Evolutionary conservation across 2,113 vertebrate species (phyloP).

Genomic region (Variabilichromis moorii): DNA sequence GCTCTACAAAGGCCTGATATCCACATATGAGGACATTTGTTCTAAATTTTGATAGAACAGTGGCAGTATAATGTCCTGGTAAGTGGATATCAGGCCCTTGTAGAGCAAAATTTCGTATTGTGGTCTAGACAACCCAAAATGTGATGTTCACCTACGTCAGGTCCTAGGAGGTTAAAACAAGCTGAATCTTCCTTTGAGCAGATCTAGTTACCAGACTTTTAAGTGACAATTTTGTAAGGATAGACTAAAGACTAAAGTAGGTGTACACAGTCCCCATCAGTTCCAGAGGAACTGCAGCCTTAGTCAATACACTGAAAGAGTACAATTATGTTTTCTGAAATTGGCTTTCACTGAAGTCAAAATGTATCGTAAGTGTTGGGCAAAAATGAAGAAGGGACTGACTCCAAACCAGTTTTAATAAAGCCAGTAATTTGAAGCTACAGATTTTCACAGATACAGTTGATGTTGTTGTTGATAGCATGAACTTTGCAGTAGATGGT

Average conservation of each 20-base stretch:
- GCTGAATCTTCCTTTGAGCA: neutral
- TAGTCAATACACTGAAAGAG: neutral
- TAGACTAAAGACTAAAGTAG: neutral
- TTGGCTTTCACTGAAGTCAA: neutral
- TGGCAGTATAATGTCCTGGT: neutral
- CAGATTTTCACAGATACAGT: neutral
- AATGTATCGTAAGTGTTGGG: neutral
- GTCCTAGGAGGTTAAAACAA: neutral
- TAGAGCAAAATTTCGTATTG: neutral
- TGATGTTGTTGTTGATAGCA: neutral
- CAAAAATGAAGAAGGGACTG: neutral
- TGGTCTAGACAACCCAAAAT: neutral
- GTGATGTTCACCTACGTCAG: neutral
- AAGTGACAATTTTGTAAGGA: neutral
- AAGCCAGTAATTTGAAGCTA: neutral
- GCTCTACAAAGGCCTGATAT: neutral
- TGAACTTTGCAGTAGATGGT: neutral
- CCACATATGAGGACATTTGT: neutral
- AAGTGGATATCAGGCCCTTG: neutral
- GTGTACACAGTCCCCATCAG: accelerated
- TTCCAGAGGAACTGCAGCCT: neutral
- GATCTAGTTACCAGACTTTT: neutral
- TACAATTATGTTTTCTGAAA: neutral
- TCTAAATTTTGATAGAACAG: neutral
- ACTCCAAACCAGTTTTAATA: neutral